A percentile compares a stretch with the other conserved stretches of the same genome.
These are phyloP conservation scores for Chunga burmeisteri DNA, from an alignment of 2,113 vertebrate species.

Conservation along the genomic window DNA sequence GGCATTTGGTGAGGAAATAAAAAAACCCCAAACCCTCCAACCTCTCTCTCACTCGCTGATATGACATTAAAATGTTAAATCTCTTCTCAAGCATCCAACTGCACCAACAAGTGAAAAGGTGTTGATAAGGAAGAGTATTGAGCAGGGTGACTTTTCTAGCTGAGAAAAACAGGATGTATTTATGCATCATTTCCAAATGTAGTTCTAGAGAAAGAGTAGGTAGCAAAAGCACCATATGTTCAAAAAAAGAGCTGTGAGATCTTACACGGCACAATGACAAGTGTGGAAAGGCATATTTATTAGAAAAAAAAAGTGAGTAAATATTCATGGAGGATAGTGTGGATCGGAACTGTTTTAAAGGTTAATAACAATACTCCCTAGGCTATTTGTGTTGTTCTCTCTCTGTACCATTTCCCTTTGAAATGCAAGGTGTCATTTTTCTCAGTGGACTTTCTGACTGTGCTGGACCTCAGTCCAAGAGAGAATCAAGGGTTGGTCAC, in stretches of 20 bases:
- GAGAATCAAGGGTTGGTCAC: neutral
- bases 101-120: neutral
- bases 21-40: fast-evolving
- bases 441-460: neutral
- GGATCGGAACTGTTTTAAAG: neutral
- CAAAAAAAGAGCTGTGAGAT: neutral
- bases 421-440: neutral
- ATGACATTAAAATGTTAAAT: neutral
- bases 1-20: neutral
- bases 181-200: conserved; percentile 23
- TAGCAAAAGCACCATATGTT: conserved; percentile 22
- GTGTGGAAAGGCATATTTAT: conserved; percentile 21
- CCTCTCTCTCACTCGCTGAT: neutral
- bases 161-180: conserved; percentile 38
- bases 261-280: neutral
- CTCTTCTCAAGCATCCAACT: neutral
- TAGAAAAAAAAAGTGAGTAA: neutral
- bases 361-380: neutral
- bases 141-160: neutral
- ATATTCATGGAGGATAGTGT: neutral
- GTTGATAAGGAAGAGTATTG: neutral
- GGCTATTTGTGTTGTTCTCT: neutral
- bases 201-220: conserved; percentile 9
- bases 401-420: neutral
- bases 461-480: neutral